These are phyloP conservation scores for Cheilosia urbana DNA, from an alignment of 2,888 invertebrate species.

Conservation along the genomic window DNA sequence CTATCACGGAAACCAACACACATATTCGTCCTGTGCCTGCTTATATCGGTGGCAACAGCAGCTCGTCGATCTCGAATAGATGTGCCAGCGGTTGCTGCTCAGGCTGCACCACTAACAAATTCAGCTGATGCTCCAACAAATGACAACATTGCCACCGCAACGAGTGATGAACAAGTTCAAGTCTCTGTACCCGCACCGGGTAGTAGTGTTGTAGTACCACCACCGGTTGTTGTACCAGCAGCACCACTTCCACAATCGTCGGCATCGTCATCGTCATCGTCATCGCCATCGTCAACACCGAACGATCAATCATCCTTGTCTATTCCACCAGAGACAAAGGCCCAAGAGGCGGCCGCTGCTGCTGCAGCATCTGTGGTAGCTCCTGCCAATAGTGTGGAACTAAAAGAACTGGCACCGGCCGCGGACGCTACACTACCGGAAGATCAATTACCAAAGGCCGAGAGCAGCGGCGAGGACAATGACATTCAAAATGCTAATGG, in stretches of 20 bases:
- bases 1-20: conserved; percentile 74
- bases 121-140: conserved; percentile 77
- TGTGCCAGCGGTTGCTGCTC: conserved; percentile 76
- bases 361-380: conserved; percentile 73
- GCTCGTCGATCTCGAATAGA: conserved; percentile 82
- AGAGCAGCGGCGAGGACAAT: conserved; percentile 77
- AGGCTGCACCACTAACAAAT: conserved; percentile 75
- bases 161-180: conserved; percentile 78
- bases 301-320: conserved; percentile 69
- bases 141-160: conserved; percentile 78
- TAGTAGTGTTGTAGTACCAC: conserved; percentile 62
- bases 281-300: conserved; percentile 53
- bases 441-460: conserved; percentile 78
- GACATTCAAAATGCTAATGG: conserved; percentile 77
- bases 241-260: conserved; percentile 78
- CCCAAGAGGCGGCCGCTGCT: conserved; percentile 75
- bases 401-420: conserved; percentile 65
- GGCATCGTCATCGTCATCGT: conserved; percentile 52
- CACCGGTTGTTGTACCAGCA: conserved; percentile 77
- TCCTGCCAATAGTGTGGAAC: conserved; percentile 63
- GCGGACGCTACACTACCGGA: conserved; percentile 69
- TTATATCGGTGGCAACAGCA: conserved; percentile 77
- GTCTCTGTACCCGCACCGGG: conserved; percentile 81
- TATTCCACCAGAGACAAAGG: conserved; percentile 73
- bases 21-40: conserved; percentile 77